Percentiles rank a stretch among this genome's conserved stretches.
Conservation (phyloP, 2,888 invertebrate species). For the Malthinus seriepunctatus region DNA sequence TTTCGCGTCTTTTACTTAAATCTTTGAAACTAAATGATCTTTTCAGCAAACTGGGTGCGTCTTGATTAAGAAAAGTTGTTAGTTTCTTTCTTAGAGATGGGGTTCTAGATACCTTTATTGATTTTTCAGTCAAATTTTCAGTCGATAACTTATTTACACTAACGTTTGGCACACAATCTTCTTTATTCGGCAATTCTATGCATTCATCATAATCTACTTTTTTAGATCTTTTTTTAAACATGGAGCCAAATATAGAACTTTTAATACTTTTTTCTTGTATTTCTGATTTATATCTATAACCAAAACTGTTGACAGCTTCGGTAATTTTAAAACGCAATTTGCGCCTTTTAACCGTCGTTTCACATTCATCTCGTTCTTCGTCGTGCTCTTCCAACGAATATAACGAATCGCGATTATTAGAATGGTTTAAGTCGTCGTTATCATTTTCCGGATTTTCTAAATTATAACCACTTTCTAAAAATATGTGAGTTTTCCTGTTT, state of each 20-base stretch:
- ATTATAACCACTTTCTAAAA: constrained; percentile 7
- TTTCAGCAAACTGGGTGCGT: constrained; percentile 45
- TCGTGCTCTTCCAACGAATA: constrained; percentile 39
- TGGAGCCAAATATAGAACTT: constrained; percentile 6
- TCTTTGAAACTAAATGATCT: constrained; percentile 51
- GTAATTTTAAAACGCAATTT: constrained; percentile 5
- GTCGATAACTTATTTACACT: constrained; percentile 30
- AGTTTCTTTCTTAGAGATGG: constrained; percentile 49
- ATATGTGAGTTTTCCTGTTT: constrained; percentile 18
- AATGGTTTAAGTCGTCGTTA: not conserved
- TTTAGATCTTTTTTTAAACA: constrained; percentile 21
- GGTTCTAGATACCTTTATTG: constrained; percentile 36
- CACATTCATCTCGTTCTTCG: constrained; percentile 26
- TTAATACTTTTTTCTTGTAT: constrained; percentile 12
- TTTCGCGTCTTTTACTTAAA: constrained; percentile 42
- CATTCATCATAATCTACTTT: constrained; percentile 8
- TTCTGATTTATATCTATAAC: constrained; percentile 3
- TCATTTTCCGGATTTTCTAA: not conserved
- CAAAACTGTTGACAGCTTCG: constrained; percentile 6
- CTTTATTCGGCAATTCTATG: constrained; percentile 13
- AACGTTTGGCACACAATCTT: constrained; percentile 36
- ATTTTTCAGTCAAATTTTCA: not conserved
- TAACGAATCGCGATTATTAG: constrained; percentile 28
- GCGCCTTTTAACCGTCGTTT: constrained; percentile 1
- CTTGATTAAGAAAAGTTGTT: constrained; percentile 41